Conservation (phyloP, 1,140 invertebrate genomes). For the Philaenus spumarius region DNA sequence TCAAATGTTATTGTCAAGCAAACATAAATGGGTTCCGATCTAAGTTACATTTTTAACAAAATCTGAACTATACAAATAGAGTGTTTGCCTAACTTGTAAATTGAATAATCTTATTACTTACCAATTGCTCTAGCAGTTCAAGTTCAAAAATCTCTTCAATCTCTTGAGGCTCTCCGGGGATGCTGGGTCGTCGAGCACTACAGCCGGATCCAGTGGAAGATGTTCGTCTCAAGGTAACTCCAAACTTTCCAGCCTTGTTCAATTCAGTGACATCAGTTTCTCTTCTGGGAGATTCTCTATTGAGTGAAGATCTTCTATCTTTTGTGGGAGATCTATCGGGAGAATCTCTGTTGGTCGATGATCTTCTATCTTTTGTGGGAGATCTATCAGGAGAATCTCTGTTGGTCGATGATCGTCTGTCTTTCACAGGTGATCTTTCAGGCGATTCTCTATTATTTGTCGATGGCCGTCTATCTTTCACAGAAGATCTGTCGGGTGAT, state of each 20-base stretch:
- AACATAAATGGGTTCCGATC: too few relatives aligned
- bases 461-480: neutral
- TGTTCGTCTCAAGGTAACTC: slow-evolving; percentile 50
- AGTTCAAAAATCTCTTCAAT: slow-evolving; percentile 66
- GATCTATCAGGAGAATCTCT: slow-evolving; percentile 13
- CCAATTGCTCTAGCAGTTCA: slow-evolving; percentile 58
- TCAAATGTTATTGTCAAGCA: too few relatives aligned
- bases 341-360: slow-evolving; percentile 11
- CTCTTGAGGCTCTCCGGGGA: slow-evolving; percentile 39
- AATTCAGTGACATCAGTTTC: slow-evolving; percentile 12
- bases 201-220: slow-evolving; percentile 32
- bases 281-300: slow-evolving; percentile 14
- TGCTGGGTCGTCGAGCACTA: neutral
- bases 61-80: too few relatives aligned
- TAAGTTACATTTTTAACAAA: too few relatives aligned
- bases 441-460: neutral
- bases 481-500: slow-evolving; percentile 11
- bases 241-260: slow-evolving; percentile 48
- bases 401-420: neutral
- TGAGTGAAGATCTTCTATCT: slow-evolving; percentile 11
- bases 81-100: too few relatives aligned
- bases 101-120: too few relatives aligned
- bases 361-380: neutral
- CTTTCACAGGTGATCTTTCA: slow-evolving; percentile 3
- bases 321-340: slow-evolving; percentile 2